phyloP scores from a whole-genome alignment of 1,140 invertebrate species.

The Homarus americanus region DNA sequence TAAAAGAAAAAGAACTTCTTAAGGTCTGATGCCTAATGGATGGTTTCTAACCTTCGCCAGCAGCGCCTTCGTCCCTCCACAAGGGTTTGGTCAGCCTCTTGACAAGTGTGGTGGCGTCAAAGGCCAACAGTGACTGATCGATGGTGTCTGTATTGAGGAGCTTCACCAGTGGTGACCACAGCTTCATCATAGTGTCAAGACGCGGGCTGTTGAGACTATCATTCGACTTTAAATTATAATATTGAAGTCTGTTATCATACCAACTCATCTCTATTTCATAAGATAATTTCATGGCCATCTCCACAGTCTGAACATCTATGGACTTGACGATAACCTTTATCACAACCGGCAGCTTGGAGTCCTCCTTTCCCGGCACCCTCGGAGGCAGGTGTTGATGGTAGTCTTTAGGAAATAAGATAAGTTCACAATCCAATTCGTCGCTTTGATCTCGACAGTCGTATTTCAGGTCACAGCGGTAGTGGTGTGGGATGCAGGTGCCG shows the following conservation, averaged over 20 bases:
- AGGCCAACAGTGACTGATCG: slow-evolving; percentile 49
- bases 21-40: neutral
- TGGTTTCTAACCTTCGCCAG: slow-evolving; percentile 36
- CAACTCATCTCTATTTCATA: slow-evolving; percentile 70
- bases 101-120: slow-evolving; percentile 56
- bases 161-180: slow-evolving; percentile 62
- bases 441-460: slow-evolving; percentile 81
- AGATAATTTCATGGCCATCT: slow-evolving; percentile 68
- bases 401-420: slow-evolving; percentile 60
- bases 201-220: slow-evolving; percentile 54
- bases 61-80: slow-evolving; percentile 47
- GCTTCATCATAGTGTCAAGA: slow-evolving; percentile 49
- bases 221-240: slow-evolving; percentile 56
- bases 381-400: slow-evolving; percentile 58
- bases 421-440: slow-evolving; percentile 65
- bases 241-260: slow-evolving; percentile 68
- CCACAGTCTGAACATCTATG: slow-evolving; percentile 64
- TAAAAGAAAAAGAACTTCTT: neutral
- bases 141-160: slow-evolving; percentile 69
- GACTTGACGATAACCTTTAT: slow-evolving; percentile 62
- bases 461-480: slow-evolving; percentile 82
- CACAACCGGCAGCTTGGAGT: slow-evolving; percentile 45
- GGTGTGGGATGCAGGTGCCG: slow-evolving; percentile 79
- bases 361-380: slow-evolving; percentile 43
- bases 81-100: slow-evolving; percentile 16